Base-by-base conservation (phyloP, 2,888 invertebrate genomes). In the Galerucella pusilla region DNA sequence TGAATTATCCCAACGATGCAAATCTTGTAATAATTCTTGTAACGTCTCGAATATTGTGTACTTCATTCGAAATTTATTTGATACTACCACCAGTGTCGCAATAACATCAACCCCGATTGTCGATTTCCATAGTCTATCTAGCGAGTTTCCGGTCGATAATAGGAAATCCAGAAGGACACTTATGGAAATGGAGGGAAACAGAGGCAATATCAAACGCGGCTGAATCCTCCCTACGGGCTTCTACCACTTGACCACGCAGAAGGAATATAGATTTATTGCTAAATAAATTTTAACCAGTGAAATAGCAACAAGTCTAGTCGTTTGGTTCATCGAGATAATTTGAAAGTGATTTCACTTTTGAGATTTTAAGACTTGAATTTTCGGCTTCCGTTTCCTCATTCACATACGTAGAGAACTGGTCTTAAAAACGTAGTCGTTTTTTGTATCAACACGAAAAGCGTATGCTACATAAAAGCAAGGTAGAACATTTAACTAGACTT, bases 91-190 rank as follows among this genome's bases (percentile, higher is more conserved):
- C 35, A 25, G 35, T 68, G 59, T 60, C 45, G 71, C 70, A 49
- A 69, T 73, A 65, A 70, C 49, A 57, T 70, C 68, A 49, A 64
- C 63, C 59, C n/a, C 42, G 57, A 68, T 68, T 70, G 73, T 35
- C 75, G 73, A 70, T 73, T 68, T 73, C 69, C 75, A 75, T 75
- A 72, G 78, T 75, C 74, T 76, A 72, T 66, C 69, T 64, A 70
- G 71, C 73, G 75, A 78, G 75, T 78, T 78, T 78, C 78, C 78
- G 73, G 78, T 63, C 49, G 77, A 75, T 78, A 78, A 78, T 76
- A 70, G 78, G 75, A 75, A 77, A 77, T 78, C 75, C 75, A 70
- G 73, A 71, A 74, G 75, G 78, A 78, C 75, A 77, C 75, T 78
- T 76, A 78, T 76, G 78, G 78, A 78, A 78, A 78, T 78, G 72